A percentile compares a stretch with the other conserved stretches of the same genome.
Evolutionary conservation across 2,888 invertebrate genomes (phyloP).

Genomic region (Scaptomyza flava): DNA sequence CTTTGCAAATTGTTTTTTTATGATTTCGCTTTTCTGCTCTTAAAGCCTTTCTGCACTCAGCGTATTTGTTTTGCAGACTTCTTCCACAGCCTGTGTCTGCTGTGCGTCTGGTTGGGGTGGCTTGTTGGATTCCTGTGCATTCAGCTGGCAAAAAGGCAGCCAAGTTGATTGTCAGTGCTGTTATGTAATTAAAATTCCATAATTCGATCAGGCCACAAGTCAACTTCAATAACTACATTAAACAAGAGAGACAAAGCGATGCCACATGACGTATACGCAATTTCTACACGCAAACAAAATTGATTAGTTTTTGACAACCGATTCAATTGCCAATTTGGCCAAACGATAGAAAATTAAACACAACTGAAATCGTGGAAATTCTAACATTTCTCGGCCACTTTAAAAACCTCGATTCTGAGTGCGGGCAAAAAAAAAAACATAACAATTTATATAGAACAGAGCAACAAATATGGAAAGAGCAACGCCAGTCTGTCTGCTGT

Average conservation of each 20-base stretch:
- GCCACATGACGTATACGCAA: conserved; percentile 48
- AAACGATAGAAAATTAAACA: not conserved
- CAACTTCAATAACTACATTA: not conserved
- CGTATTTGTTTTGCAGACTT: not conserved
- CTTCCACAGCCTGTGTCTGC: not conserved
- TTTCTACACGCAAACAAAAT: conserved; percentile 9
- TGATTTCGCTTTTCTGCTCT: not conserved
- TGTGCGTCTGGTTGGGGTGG: conserved; percentile 1
- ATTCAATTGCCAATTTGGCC: not conserved
- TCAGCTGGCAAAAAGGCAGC: conserved; percentile 30
- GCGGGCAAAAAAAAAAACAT: not conserved
- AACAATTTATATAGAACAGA: not conserved
- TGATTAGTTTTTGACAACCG: conserved; percentile 22
- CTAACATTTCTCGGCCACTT: not conserved
- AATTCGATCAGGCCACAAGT: conserved; percentile 55
- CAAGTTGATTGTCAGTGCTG: conserved; percentile 40
- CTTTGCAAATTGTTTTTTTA: too few relatives aligned
- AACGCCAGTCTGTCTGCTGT: conserved; percentile 63
- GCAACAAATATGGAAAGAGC: conserved; percentile 18
- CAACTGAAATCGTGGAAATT: conserved; percentile 2
- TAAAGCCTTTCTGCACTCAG: not conserved
- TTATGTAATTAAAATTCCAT: conserved; percentile 65
- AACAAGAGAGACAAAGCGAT: not conserved
- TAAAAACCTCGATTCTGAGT: not conserved
- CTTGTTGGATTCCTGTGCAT: conserved; percentile 22